These are phyloP conservation scores for Tor tambroides DNA, from an alignment of 2,113 vertebrate genomes.

Conservation along the genomic window DNA sequence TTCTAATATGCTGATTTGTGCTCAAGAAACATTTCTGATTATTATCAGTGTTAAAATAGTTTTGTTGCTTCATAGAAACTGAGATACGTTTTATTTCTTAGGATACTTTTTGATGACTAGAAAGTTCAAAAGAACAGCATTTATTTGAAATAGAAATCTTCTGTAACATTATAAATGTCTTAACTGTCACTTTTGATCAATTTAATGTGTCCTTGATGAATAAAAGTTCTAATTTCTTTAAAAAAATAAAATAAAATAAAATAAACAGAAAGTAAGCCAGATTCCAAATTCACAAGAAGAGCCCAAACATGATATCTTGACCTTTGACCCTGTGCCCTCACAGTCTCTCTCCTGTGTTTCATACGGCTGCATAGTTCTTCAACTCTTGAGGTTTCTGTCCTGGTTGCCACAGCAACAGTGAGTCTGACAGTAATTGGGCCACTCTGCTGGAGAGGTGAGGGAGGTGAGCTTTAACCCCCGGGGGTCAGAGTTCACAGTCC, in stretches of 20 bases:
- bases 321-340: slow-evolving; percentile 2
- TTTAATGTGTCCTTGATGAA: no score
- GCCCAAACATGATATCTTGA: slow-evolving; percentile 19
- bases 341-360: slow-evolving; percentile 26
- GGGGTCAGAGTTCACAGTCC: slow-evolving; percentile 40
- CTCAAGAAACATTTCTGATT: no score
- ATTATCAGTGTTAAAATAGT: no score
- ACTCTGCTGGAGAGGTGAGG: slow-evolving; percentile 26
- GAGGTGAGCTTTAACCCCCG: slow-evolving; percentile 34
- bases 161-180: no score
- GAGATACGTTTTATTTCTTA: no score
- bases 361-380: neutral
- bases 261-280: neutral
- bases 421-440: slow-evolving; percentile 47
- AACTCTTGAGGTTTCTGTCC: neutral
- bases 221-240: no score
- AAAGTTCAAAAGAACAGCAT: no score
- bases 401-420: slow-evolving; percentile 40
- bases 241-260: neutral
- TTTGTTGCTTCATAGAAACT: no score
- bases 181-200: no score
- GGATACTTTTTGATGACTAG: no score
- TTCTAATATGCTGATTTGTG: no score
- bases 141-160: no score
- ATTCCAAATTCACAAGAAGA: neutral